Base-by-base conservation (phyloP, 1,140 invertebrate genomes). In the Pachyrhynchus sulphureomaculatus region DNA sequence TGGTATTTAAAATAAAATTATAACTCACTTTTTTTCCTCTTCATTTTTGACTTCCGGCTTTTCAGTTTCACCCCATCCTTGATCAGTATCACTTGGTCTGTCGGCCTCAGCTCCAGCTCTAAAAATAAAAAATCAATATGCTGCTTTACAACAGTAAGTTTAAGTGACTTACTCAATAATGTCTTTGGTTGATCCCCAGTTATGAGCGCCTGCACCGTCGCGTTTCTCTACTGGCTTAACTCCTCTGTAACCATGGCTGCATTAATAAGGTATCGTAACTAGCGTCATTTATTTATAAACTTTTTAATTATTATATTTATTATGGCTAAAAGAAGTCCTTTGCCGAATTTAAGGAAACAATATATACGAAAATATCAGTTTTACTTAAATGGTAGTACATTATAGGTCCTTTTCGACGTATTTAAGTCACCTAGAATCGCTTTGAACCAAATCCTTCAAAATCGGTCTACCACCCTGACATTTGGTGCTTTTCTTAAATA, bases 171-270 rank as follows among this genome's bases (percentile, higher is more conserved):
- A 86, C 79, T 92, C 91, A 67, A 93, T 86, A 68, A 95, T 92
- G 79, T 96, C 93, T 76, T 91, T 93, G 67, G 93, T 85, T 44
- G 88, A 92, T 69, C 95, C 95, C 95, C 95, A 97, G 77, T 97
- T 98, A 78, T 94, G 92, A 69, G 92, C 87, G 54, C 95, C 95
- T 80, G 85, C 88, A 73, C 94, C 95, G 73, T 97, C 94, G 66
- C 91, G 88, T 79, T 98, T 97, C 73, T 97, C 94, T 66, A 94
- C 83, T 59, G 92, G 84, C 80, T 97, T 97, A 51, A 97, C 88
- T 73, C 95, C 93, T 77, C 88, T 90, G 80, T 78, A 81, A 82
- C 67, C 76, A 78, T 76, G 73, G 72, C 75, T 78, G 70, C 72
- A 76, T 77, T 76, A 69, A 78, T 61, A 61, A 61, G 72, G 75